phyloP scores from a whole-genome alignment of 2,113 vertebrate genomes.

The Symphodus melops region DNA sequence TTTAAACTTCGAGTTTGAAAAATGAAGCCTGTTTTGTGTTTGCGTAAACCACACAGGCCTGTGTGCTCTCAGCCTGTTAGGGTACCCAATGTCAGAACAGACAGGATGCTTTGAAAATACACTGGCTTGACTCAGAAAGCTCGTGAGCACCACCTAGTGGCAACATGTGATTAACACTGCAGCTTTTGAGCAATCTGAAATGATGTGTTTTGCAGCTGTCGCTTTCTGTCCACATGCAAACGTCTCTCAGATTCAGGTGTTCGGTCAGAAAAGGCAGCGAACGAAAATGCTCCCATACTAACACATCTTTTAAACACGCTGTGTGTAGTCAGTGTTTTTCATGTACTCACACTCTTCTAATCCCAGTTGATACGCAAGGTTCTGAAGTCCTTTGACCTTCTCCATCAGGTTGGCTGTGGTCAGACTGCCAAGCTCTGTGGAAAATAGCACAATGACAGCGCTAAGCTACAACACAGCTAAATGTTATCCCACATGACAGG shows the following conservation, averaged over 20 bases:
- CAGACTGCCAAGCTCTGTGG: conserved; percentile 93
- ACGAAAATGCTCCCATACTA: no score
- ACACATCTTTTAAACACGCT: neutral
- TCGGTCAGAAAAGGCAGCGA: no score
- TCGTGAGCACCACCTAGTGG: conserved; percentile 80
- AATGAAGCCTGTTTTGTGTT: neutral
- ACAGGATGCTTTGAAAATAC: neutral
- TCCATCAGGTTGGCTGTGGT: conserved; percentile 99
- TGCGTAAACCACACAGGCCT: neutral
- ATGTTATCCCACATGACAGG: conserved; percentile 22
- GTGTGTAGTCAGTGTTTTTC: conserved; percentile 8
- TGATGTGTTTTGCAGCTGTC: neutral
- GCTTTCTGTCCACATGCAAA: no score
- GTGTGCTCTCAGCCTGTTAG: conserved; percentile 4
- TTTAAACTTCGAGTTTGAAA: neutral
- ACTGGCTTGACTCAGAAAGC: neutral
- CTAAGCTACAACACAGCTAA: neutral
- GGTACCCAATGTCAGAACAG: conserved; percentile 5
- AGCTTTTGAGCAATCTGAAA: neutral
- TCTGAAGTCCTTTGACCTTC: conserved; percentile 97
- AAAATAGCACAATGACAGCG: conserved; percentile 10
- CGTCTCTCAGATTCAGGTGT: no score
- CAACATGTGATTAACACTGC: neutral
- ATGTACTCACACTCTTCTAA: conserved; percentile 96
- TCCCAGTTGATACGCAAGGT: conserved; percentile 96